Conservation (phyloP, 2,888 invertebrate genomes). For the Andrena haemorrhoa region DNA sequence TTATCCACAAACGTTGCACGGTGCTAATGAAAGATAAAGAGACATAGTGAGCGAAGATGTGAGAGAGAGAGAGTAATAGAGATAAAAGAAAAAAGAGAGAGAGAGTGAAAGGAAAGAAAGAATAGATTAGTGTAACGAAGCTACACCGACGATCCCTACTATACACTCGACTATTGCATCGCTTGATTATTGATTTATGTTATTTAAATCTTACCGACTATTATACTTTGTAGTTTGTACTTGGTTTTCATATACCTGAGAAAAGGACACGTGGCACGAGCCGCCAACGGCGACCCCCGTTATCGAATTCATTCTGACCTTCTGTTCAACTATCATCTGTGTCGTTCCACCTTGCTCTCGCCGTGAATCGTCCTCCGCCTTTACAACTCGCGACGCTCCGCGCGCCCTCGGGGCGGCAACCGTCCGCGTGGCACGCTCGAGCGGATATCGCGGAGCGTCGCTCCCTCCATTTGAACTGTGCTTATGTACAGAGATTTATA, state of each 20-base stretch:
- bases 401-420: conserved; percentile 21
- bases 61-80: conserved; percentile 10
- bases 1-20: conserved; percentile 23
- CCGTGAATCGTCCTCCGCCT: not conserved
- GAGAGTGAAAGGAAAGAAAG: conserved; percentile 18
- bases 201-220: conserved; percentile 81
- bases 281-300: conserved; percentile 48
- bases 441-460: conserved; percentile 71
- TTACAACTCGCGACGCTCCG: conserved; percentile 5
- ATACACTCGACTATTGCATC: conserved; percentile 81
- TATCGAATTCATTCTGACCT: conserved; percentile 50
- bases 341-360: not conserved
- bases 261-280: conserved; percentile 76
- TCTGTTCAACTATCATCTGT: conserved; percentile 43
- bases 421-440: conserved; percentile 38
- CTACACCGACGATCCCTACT: conserved; percentile 71
- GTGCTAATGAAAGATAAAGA: conserved; percentile 15
- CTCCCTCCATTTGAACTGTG: conserved; percentile 48
- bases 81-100: conserved; percentile 16
- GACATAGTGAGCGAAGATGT: conserved; percentile 5
- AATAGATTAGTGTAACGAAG: conserved; percentile 33
- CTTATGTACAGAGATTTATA: conserved; percentile 76
- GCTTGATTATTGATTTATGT: conserved; percentile 80
- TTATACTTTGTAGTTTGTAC: conserved; percentile 85
- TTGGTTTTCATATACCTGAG: conserved; percentile 84